A percentile compares a stretch with the other conserved stretches of the same genome.
Conservation (phyloP, 2,797 vertebrate species). For the Simalia tracyae region DNA sequence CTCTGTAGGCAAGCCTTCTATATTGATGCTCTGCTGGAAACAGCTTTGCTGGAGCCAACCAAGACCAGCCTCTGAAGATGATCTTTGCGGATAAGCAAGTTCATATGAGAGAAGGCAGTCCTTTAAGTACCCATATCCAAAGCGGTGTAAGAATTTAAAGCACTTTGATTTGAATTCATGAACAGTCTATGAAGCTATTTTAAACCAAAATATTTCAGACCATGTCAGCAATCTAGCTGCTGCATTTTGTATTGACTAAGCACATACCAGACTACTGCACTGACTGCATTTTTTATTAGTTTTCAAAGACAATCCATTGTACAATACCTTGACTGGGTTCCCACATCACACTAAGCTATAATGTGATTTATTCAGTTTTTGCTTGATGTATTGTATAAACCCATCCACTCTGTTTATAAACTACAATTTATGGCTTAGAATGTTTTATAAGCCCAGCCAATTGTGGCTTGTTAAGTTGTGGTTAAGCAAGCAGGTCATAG, state of each 20-base stretch:
- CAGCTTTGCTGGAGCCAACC: not conserved
- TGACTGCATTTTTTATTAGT: not conserved
- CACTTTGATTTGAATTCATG: not conserved
- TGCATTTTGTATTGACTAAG: not conserved
- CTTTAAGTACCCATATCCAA: not conserved
- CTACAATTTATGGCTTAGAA: not conserved
- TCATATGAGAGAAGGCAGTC: not conserved
- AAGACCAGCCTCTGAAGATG: not conserved
- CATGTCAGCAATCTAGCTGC: not conserved
- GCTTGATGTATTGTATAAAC: not conserved
- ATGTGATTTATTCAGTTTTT: not conserved
- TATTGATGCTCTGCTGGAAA: not conserved
- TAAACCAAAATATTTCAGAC: not conserved
- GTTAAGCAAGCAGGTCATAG: not conserved
- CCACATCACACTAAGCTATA: not conserved
- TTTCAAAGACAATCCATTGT: not conserved
- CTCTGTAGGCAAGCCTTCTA: not conserved
- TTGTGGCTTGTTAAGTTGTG: not conserved
- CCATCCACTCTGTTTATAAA: not conserved
- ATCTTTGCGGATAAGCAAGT: not conserved
- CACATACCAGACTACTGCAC: not conserved
- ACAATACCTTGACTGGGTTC: not conserved
- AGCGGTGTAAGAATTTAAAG: not conserved
- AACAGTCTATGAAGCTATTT: not conserved
- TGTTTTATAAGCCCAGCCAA: not conserved